phyloP scores from a whole-genome alignment of 2,113 vertebrate species.

The Salminus brasiliensis region DNA sequence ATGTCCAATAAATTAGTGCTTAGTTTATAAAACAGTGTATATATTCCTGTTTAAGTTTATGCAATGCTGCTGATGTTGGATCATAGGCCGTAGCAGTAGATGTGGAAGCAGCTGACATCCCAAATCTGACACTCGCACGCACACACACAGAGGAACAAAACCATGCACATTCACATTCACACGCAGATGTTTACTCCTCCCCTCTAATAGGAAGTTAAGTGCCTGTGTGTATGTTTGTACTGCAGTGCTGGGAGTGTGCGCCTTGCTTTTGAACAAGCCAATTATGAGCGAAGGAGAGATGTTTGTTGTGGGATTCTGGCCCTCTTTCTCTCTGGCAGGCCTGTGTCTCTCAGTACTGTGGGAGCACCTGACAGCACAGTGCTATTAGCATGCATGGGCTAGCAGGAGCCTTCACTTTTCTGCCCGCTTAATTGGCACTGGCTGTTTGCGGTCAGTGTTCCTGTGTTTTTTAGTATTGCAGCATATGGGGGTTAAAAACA shows the following conservation, averaged over 20 bases:
- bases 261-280: constrained; percentile 27
- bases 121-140: neutral
- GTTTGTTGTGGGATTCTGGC: neutral
- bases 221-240: constrained; percentile 26
- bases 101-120: neutral
- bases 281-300: neutral
- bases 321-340: neutral
- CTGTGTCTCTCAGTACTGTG: neutral
- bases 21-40: neutral
- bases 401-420: constrained; percentile 3
- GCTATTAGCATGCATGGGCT: neutral
- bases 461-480: neutral
- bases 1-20: neutral
- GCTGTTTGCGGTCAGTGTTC: neutral
- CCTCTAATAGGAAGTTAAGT: constrained; percentile 19
- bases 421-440: neutral
- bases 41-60: neutral
- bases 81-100: neutral
- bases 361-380: constrained; percentile 1
- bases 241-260: constrained; percentile 4
- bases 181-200: constrained; percentile 3
- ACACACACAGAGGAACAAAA: neutral
- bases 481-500: constrained; percentile 4
- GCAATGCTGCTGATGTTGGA: neutral
- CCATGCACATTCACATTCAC: neutral